Conservation (phyloP, 1,140 invertebrate species). For the Acromyrmex echinatior region DNA sequence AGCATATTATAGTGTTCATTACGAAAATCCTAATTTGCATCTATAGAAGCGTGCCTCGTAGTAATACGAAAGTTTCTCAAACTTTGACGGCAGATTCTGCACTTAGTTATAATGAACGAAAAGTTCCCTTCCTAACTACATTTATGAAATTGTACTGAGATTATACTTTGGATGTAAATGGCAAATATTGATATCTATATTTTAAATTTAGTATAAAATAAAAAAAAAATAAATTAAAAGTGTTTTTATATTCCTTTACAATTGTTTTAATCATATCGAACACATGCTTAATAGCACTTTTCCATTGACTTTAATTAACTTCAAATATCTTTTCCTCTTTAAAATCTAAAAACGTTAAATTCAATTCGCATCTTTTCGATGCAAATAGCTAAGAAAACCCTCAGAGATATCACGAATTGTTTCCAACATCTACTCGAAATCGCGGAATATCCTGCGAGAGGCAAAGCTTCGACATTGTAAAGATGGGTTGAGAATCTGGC, state of each 20-base stretch:
- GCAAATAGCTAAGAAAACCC: constrained; percentile 29
- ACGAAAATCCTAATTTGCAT: constrained; percentile 9
- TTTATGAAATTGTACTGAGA: background rate
- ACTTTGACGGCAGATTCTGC: constrained; percentile 2
- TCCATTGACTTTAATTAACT: background rate
- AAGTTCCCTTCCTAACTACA: background rate
- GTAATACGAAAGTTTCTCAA: constrained; percentile 14
- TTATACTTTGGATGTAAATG: background rate
- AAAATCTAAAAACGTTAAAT: constrained; percentile 11
- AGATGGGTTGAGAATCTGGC: background rate
- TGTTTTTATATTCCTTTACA: background rate
- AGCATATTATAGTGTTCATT: constrained; percentile 6
- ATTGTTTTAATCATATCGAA: background rate
- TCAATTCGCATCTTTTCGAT: constrained; percentile 33
- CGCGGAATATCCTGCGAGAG: constrained; percentile 23
- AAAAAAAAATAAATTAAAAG: background rate
- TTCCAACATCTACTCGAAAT: constrained; percentile 21
- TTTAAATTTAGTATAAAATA: constrained; percentile 14
- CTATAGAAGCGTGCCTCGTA: constrained; percentile 7
- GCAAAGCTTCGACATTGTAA: constrained; percentile 33
- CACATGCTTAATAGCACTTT: background rate
- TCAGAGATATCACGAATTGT: constrained; percentile 19
- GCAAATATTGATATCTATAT: background rate
- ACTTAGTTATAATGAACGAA: constrained; percentile 11
- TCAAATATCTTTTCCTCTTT: background rate